These are phyloP conservation scores for Acleris literana DNA, from an alignment of 2,888 invertebrate genomes.

Conservation along the genomic window DNA sequence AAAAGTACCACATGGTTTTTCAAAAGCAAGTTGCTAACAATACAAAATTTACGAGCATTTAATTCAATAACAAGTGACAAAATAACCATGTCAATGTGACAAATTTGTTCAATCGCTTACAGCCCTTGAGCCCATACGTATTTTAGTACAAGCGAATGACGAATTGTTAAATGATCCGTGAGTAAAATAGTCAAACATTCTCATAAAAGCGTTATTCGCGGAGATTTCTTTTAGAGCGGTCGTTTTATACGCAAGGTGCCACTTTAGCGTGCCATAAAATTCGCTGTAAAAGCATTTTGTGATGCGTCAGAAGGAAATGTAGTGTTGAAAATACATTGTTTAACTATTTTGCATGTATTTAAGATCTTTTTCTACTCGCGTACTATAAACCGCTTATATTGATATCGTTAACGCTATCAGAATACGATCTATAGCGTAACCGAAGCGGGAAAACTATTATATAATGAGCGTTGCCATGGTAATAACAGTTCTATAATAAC, in stretches of 20 bases:
- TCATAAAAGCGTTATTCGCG: conserved; percentile 32
- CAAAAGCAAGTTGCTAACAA: no score
- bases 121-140: conserved; percentile 20
- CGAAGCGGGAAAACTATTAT: no score
- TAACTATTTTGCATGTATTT: no score
- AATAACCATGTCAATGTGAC: conserved; percentile 1
- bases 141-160: conserved; percentile 31
- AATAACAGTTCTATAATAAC: no score
- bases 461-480: no score
- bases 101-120: conserved; percentile 8
- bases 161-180: conserved; percentile 37
- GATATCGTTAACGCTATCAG: no score
- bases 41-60: no score
- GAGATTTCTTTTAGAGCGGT: conserved; percentile 29
- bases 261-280: conserved; percentile 33
- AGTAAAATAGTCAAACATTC: conserved; percentile 35
- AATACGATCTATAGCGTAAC: no score
- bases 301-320: conserved; percentile 22
- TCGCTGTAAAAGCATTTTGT: conserved; percentile 1
- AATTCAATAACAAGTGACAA: not conserved
- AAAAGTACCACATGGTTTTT: no score
- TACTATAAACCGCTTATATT: no score
- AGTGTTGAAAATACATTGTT: conserved; percentile 1
- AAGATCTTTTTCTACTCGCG: no score
- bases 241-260: conserved; percentile 30